Percentiles rank a stretch among this genome's conserved stretches.
These are phyloP conservation scores for Sanderia malayensis DNA, from an alignment of 30 jellyfish, hydroid and myxozoan genomes.

Conservation along the genomic window DNA sequence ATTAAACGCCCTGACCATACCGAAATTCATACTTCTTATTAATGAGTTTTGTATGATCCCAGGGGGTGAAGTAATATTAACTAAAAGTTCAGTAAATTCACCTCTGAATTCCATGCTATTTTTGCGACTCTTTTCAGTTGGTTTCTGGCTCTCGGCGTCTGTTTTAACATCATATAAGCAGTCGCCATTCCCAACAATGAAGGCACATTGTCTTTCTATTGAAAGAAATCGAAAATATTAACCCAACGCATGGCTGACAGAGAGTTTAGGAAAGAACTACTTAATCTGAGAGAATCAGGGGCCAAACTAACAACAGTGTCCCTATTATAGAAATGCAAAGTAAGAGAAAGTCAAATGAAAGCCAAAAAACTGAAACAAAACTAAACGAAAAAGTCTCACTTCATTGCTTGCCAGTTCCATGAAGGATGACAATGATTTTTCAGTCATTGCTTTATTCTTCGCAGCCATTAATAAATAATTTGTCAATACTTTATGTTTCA, in stretches of 20 bases:
- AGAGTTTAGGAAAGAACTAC: too few relatives aligned
- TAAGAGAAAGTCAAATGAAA: too few relatives aligned
- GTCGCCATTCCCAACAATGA: constrained; percentile 88
- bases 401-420: constrained; percentile 85
- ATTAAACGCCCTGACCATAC: too few relatives aligned
- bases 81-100: not conserved
- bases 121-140: constrained; percentile 90
- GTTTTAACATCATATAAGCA: constrained; percentile 85
- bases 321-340: too few relatives aligned
- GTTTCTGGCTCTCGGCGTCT: constrained; percentile 95
- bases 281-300: too few relatives aligned
- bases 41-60: too few relatives aligned
- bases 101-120: constrained; percentile 92
- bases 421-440: constrained; percentile 71
- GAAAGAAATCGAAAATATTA: not conserved
- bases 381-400: too few relatives aligned
- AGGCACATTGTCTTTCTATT: constrained; percentile 85
- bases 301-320: too few relatives aligned
- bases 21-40: too few relatives aligned
- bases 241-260: too few relatives aligned
- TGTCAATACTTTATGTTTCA: constrained; percentile 61
- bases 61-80: too few relatives aligned
- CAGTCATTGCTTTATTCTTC: constrained; percentile 64
- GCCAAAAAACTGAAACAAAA: too few relatives aligned
- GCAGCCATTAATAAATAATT: constrained; percentile 68